Evolutionary conservation across 2,888 invertebrate species (phyloP).

Genomic region (Brassicogethes aeneus): DNA sequence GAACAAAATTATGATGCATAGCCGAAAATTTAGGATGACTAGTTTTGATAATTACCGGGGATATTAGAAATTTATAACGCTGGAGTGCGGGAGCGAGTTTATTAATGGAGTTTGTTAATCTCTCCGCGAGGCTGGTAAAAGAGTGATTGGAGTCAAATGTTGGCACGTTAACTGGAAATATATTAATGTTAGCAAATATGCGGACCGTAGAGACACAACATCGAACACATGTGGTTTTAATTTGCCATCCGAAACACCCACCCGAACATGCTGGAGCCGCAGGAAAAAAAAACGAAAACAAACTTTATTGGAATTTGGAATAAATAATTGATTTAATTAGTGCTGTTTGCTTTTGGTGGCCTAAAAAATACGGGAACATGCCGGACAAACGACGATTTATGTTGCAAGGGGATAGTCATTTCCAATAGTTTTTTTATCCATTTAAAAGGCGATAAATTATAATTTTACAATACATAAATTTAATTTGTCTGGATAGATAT

Average conservation of each 20-base stretch:
- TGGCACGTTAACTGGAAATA: conserved; percentile 32
- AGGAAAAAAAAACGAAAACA: conserved; percentile 15
- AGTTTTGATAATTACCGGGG: no score
- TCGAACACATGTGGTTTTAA: conserved; percentile 33
- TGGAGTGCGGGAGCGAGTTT: no score
- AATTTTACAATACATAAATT: no score
- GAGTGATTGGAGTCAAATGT: conserved; percentile 27
- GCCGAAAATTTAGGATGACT: no score
- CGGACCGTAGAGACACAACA: conserved; percentile 18
- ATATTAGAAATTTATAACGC: no score
- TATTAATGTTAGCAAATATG: conserved; percentile 29
- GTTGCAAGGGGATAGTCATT: no score
- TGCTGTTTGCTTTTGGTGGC: conserved; percentile 3
- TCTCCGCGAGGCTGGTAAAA: conserved; percentile 10
- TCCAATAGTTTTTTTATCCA: no score
- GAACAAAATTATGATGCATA: no score
- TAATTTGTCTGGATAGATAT: no score
- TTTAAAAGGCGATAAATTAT: no score
- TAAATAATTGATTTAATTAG: conserved; percentile 31
- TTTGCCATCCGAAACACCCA: conserved; percentile 30
- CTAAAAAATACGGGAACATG: background rate
- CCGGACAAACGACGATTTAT: conserved; percentile 3
- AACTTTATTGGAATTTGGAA: conserved; percentile 26
- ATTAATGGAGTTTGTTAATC: conserved; percentile 17
- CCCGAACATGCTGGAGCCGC: conserved; percentile 3